A percentile compares a stretch with the other conserved stretches of the same genome.
Evolutionary conservation across 2,113 vertebrate genomes (phyloP).

Genomic region (Crocuta crocuta): DNA sequence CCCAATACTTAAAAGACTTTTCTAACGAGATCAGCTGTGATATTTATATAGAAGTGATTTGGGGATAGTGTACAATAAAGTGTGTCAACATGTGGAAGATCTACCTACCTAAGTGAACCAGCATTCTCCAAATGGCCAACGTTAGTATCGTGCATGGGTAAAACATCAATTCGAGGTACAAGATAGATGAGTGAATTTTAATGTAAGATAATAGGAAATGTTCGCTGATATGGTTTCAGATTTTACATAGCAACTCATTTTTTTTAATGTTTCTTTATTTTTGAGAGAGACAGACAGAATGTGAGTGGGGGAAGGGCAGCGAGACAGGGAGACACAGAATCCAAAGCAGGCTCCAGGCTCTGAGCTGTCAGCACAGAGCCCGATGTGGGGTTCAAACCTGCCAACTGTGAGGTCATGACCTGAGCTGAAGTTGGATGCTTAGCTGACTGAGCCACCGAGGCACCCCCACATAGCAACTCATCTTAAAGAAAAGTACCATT

Average conservation of each 20-base stretch:
- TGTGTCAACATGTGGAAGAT: not conserved
- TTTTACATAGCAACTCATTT: not conserved
- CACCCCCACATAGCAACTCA: not conserved
- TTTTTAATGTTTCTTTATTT: too few species aligned
- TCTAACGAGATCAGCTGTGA: not conserved
- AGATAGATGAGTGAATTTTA: not conserved
- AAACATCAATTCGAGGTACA: not conserved
- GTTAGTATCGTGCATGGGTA: not conserved
- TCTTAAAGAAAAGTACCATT: not conserved
- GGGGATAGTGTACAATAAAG: not conserved
- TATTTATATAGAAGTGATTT: not conserved
- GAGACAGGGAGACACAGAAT: too few species aligned
- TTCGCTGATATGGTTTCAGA: not conserved
- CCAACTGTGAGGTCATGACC: too few species aligned
- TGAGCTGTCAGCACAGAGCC: too few species aligned
- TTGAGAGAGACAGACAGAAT: too few species aligned
- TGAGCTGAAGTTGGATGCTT: too few species aligned
- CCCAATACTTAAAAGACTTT: not conserved
- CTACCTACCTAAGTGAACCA: not conserved
- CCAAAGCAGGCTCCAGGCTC: too few species aligned
- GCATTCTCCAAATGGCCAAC: not conserved
- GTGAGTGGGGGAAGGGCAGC: too few species aligned
- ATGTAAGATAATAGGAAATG: not conserved
- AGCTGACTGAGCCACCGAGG: too few species aligned
- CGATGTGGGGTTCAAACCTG: too few species aligned